Evolutionary conservation across 2,888 invertebrate genomes (phyloP), one percentile per base, ranked within the genome.

Genomic region (Timema podura): DNA sequence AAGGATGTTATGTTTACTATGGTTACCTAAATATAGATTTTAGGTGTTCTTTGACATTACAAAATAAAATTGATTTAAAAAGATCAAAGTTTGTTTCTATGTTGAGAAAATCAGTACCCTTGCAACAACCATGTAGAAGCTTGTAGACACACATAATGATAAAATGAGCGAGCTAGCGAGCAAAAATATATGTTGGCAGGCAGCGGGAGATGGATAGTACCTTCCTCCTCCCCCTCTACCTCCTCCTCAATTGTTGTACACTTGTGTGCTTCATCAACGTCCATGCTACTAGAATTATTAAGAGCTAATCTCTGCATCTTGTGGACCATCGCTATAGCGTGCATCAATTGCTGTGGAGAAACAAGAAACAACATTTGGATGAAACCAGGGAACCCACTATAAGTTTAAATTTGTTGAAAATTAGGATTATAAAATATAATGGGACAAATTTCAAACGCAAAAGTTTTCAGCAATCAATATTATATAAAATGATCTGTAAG

Each of bases 301-400:
- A 80, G 78, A 73, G 80, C 80, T 77, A 80, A 76, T 75, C 80
- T 77, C 76, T 80, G 80, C 80, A 80, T 80, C 78, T 80, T 81
- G 79, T 82, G 81, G 75, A 82, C 82, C 81, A 82, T 81, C 74
- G 81, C 79, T 75, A 82, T 82, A 73, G 82, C 81, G 78, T 82
- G 80, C 81, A 82, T 82, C 76, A 82, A 76, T 81, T 82, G 82
- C 81, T 82, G 80, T 73, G 77, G 76, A 72, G 66, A 71, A 74
- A 74, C 65, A 65, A 77, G 45, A 45, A 61, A 76, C 72, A 74
- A 67, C 71, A 66, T 59, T 68, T 68, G 57, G 48, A 68, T 59
- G 69, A 66, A 70, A 71, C 11, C 64, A 70, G 51, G 30, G 30
- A 30, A 30, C 30, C 30, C 30, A 30, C 30, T 30, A 30, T 30